A percentile compares a stretch with the other conserved stretches of the same genome.
These are phyloP conservation scores for Lasiommata megera DNA, from an alignment of 2,888 invertebrate genomes.

Conservation along the genomic window DNA sequence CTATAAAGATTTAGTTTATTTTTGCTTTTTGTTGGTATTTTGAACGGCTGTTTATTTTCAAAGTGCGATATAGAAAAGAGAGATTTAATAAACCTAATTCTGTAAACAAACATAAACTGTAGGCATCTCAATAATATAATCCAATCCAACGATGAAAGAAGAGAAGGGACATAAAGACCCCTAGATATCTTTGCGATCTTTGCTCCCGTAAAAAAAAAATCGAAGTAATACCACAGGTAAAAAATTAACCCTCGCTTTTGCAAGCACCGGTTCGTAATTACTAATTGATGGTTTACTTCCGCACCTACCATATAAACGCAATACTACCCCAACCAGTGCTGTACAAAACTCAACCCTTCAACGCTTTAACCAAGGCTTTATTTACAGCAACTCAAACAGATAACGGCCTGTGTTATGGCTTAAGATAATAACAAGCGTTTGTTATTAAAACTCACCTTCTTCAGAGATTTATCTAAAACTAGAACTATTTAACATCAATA, in stretches of 20 bases:
- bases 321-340: neutral
- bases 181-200: neutral
- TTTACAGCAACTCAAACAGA: constrained; percentile 9
- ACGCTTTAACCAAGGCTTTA: neutral
- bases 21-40: too few species aligned
- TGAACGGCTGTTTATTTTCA: too few species aligned
- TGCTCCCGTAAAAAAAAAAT: neutral
- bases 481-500: constrained; percentile 45
- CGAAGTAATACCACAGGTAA: neutral
- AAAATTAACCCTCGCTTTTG: neutral
- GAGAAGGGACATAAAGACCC: neutral
- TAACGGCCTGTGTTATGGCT: constrained; percentile 10
- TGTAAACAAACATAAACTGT: too few species aligned
- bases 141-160: neutral
- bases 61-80: too few species aligned
- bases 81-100: too few species aligned
- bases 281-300: constrained; percentile 17
- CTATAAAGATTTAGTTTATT: too few species aligned
- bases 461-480: constrained; percentile 47
- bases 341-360: constrained; percentile 16
- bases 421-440: constrained; percentile 30
- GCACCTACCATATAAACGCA: constrained; percentile 11
- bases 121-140: neutral
- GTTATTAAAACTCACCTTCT: constrained; percentile 41
- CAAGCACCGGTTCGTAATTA: constrained; percentile 1